A percentile compares a stretch with the other conserved stretches of the same genome.
Conservation (phyloP, 1,140 invertebrate genomes). For the Tribolium castaneum region DNA sequence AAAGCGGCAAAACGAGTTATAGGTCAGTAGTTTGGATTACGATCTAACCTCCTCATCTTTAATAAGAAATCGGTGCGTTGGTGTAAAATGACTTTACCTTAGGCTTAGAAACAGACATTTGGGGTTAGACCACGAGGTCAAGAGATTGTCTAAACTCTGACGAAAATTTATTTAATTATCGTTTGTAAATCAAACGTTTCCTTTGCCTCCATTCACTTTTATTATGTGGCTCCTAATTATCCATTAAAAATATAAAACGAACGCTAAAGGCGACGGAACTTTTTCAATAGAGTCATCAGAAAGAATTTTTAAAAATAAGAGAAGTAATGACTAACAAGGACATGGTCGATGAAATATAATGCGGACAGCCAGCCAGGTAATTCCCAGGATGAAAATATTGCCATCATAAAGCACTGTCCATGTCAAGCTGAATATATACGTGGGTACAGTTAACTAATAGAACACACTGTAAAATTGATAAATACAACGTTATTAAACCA, state of each 20-base stretch:
- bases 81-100: constrained; percentile 21
- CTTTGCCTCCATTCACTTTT: neutral
- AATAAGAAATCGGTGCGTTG: constrained; percentile 26
- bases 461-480: constrained; percentile 28
- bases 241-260: constrained; percentile 1
- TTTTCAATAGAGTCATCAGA: constrained; percentile 20
- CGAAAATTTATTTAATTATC: neutral
- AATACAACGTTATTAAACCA: constrained; percentile 25
- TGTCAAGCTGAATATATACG: neutral
- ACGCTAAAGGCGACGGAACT: neutral
- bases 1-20: constrained; percentile 12
- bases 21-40: constrained; percentile 27
- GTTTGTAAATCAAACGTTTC: neutral
- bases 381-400: constrained; percentile 15
- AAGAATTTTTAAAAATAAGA: neutral
- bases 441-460: constrained; percentile 9
- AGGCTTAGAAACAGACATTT: neutral
- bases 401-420: constrained; percentile 31
- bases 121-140: constrained; percentile 8
- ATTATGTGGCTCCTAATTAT: constrained; percentile 13
- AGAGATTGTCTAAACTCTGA: constrained; percentile 22
- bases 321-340: neutral
- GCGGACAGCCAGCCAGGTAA: neutral
- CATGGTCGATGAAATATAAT: neutral
- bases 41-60: constrained; percentile 18